Percentiles rank a stretch among this genome's conserved stretches.
Evolutionary conservation across 1,140 invertebrate genomes (phyloP).

Genomic region (Arion vulgaris): DNA sequence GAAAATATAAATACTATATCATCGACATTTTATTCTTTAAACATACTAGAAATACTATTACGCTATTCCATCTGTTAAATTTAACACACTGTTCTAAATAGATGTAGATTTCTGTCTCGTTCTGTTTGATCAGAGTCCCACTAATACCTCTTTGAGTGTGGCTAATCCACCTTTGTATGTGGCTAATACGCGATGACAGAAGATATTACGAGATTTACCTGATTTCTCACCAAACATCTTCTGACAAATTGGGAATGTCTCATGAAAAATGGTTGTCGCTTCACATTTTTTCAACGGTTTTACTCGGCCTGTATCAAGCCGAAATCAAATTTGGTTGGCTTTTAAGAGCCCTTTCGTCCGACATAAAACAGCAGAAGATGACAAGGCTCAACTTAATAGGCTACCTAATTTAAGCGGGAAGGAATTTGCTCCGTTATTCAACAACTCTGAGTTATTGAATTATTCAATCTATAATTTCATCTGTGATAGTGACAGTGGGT

Average conservation of each 20-base stretch:
- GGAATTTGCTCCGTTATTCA: not conserved
- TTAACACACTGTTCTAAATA: too few relatives aligned
- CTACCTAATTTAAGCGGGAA: conserved; percentile 1
- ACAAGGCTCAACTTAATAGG: conserved; percentile 14
- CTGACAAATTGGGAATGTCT: conserved; percentile 9
- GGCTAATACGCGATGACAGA: not conserved
- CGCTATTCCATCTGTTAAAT: too few relatives aligned
- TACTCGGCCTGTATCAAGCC: not conserved
- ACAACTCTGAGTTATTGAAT: not conserved
- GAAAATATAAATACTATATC: too few relatives aligned
- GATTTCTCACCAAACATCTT: not conserved
- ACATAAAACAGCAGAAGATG: not conserved
- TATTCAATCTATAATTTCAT: conserved; percentile 13
- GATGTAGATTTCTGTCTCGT: too few relatives aligned
- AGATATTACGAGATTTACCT: conserved; percentile 2
- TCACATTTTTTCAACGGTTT: conserved; percentile 10
- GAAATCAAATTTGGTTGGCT: conserved; percentile 1
- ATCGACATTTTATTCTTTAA: too few relatives aligned
- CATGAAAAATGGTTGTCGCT: conserved; percentile 12
- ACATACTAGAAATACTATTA: too few relatives aligned
- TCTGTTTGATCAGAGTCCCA: too few relatives aligned
- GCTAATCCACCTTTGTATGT: conserved; percentile 9
- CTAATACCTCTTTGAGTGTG: conserved; percentile 5
- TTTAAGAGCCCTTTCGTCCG: not conserved
- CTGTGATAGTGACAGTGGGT: not conserved